Evolutionary conservation across 2,888 invertebrate species (phyloP), one percentile per base, ranked within the genome.

Genomic region (Morpho achilles): DNA sequence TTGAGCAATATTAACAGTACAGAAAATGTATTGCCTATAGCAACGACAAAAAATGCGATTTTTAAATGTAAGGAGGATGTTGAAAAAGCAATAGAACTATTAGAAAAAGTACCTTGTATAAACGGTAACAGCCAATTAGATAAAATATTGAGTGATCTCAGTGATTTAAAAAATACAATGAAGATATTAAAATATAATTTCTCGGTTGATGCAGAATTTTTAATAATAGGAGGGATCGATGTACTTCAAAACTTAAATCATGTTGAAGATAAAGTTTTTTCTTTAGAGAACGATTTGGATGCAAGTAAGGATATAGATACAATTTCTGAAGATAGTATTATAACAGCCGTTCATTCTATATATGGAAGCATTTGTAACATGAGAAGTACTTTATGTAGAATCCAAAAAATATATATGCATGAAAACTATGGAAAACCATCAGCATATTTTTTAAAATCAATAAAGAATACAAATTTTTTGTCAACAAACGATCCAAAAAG

Each of bases 331-430:
- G 83, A 88, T 46, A 76, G 68, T 56, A 80, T 93, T 58, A 71
- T 91, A 9, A 80, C 81, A 61, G 89, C 91, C 43, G 76, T 92
- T 39, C 84, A 91, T 73, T 90, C 91, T 44, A 77, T 92, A 44
- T 92, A 91, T 67, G 79, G 85, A 7, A 89, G 87, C 64, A 91
- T 92, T 66, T 90, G 91, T 54, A 85, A 91, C 57, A 91, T 92
- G 79, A 85, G 92, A 53, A 83, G 91, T 63, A 84, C 90, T n/a
- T 79, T 92, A 53, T 79, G 84, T 10, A 86, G 83, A 64, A 76
- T 89, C 62, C 87, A 85, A 72, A 89, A 87, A 68, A 80, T 76
- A 54, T 86, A 80, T 46, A 80, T 91, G 81, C 84, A 82, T 63
- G 81, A 86, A 64, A 85, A 88, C 65, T 91, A 85, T 63, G 87